Conservation (phyloP, 1,140 invertebrate genomes). For the Neodiprion lecontei region DNA sequence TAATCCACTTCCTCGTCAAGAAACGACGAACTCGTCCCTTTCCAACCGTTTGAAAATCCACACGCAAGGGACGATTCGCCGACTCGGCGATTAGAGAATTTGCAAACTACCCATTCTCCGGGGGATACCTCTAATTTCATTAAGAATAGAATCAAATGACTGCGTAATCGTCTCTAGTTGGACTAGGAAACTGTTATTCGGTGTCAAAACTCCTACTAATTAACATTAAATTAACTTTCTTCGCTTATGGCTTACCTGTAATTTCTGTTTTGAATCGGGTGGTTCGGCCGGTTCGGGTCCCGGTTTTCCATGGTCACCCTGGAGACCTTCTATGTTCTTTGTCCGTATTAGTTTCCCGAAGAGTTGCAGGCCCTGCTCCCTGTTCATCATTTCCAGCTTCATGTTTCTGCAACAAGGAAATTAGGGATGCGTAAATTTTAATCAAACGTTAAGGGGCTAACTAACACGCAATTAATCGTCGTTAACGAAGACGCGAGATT, state of each 20-base stretch:
- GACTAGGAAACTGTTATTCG: slow-evolving; percentile 23
- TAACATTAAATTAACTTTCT: no score
- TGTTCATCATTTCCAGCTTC: slow-evolving; percentile 65
- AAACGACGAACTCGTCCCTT: no score
- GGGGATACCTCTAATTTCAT: slow-evolving; percentile 22
- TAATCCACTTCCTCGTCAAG: no score
- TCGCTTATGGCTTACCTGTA: slow-evolving; percentile 62
- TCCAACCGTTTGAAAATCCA: no score
- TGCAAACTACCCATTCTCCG: not conserved
- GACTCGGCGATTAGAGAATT: no score
- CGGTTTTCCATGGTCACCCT: slow-evolving; percentile 64
- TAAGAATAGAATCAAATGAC: slow-evolving; percentile 10
- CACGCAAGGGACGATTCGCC: no score
- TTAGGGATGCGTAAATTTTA: not conserved
- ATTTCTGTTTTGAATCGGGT: slow-evolving; percentile 69
- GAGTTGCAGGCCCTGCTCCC: slow-evolving; percentile 69
- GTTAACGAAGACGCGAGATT: slow-evolving; percentile 15
- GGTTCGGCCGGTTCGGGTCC: slow-evolving; percentile 52
- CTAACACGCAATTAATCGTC: not conserved
- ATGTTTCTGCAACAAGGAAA: slow-evolving; percentile 54
- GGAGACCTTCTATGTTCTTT: slow-evolving; percentile 74
- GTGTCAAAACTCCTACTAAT: no score
- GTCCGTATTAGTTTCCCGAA: slow-evolving; percentile 81
- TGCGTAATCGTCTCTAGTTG: not conserved
- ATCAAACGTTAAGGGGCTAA: not conserved